Evolutionary conservation across 2,797 vertebrate species (phyloP), one percentile per base, ranked within the genome.

Genomic region (Cygnus olor): DNA sequence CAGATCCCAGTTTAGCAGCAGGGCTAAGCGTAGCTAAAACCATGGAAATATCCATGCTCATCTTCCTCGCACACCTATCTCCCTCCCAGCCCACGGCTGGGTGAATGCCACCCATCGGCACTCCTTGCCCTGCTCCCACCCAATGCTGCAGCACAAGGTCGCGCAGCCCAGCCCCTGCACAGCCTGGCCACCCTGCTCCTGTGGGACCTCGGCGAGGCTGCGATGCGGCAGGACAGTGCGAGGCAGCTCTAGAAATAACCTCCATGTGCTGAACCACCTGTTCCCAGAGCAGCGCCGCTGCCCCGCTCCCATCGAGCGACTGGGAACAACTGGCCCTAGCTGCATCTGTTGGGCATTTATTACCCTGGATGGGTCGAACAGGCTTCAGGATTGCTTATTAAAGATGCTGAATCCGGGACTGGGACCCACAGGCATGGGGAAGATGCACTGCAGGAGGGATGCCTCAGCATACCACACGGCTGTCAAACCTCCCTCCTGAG

Each of bases 201-300:
- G 92, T 28, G 89, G 89, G 88, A 80, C 51, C 66, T 77, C 58
- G 1, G 74, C 81, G 77, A 76, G 84, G 84, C 85, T 88, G 85
- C 66, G 78, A 73, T 81, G 91, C 63, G 15, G 28, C 81, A 65
- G 82, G 51, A 71, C n/a, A 53, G 40, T 0, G 1, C 36, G 72
- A 93, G 74, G 53, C 86, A 91, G 51, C 47, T 93, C 96, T 95
- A 80, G 90, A 94, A 97, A 97, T 96, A 97, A 95, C 92, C 81
- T 44, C 30, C 92, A 92, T 89, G 72, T 87, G 95, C 93, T 64
- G 64, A 94, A 68, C 15, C 96, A 97, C 90, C 96, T 97, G 97
- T 95, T 95, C 61, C 83, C 74, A 78, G 86, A 21, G 69, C 93
- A 80, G 71, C 8, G 7, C 40, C 7, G 0, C 86, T 88, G 54